phyloP scores from a whole-genome alignment of 2,888 invertebrate genomes.

The Amorpha juglandis region DNA sequence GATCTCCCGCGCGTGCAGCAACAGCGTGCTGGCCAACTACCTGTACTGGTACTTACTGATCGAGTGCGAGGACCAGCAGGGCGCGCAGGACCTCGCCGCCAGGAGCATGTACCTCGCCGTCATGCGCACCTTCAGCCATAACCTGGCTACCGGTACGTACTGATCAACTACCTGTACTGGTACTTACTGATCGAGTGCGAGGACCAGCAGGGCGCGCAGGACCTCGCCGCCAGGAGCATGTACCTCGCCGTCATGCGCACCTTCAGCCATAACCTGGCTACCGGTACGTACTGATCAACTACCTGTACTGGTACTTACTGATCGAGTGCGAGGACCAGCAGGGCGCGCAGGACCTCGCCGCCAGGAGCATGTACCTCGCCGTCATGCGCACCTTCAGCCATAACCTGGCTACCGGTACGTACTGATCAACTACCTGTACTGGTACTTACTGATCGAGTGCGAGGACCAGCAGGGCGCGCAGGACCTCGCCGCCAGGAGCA shows the following conservation, averaged over 20 bases:
- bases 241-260: conserved; percentile 95
- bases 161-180: conserved; percentile 99
- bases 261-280: conserved; percentile 89
- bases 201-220: conserved; percentile 90
- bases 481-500: conserved; percentile 89
- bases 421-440: conserved; percentile 98
- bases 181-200: conserved; percentile 97
- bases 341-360: conserved; percentile 88
- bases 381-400: conserved; percentile 95
- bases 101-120: conserved; percentile 95
- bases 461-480: conserved; percentile 92
- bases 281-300: conserved; percentile 94
- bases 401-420: conserved; percentile 87
- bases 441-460: conserved; percentile 97
- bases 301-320: conserved; percentile 98
- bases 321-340: conserved; percentile 96
- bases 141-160: conserved; percentile 87
- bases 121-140: conserved; percentile 92
- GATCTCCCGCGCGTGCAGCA: conserved; percentile 94
- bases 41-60: conserved; percentile 98
- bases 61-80: conserved; percentile 94
- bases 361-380: conserved; percentile 93
- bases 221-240: conserved; percentile 90
- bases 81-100: conserved; percentile 89
- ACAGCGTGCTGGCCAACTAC: conserved; percentile 96